phyloP scores from a whole-genome alignment of 2,113 vertebrate species.

The Nycticorax nycticorax region DNA sequence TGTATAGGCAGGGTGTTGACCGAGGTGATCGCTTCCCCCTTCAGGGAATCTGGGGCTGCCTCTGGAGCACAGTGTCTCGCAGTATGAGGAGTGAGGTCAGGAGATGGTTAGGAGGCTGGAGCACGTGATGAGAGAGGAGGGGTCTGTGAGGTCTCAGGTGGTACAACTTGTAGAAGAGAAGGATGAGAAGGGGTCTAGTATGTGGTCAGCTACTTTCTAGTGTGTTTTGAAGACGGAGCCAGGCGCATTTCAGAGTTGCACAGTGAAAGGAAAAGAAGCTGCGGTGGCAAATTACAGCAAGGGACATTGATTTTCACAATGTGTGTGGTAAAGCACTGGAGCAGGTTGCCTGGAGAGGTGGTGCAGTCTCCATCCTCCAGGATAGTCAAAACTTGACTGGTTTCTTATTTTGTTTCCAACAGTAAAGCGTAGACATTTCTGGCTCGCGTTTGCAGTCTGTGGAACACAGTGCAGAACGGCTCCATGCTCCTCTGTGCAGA shows the following conservation, averaged over 20 bases:
- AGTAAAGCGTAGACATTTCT: not conserved
- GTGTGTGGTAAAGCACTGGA: not conserved
- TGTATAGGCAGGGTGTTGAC: not conserved
- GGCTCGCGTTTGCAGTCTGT: not conserved
- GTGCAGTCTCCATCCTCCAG: not conserved
- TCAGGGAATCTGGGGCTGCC: not conserved
- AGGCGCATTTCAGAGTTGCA: not conserved
- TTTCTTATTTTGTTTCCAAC: not conserved
- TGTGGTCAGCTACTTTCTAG: not conserved
- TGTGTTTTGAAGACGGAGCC: accelerated
- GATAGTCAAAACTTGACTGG: not conserved
- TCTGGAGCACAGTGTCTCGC: accelerated
- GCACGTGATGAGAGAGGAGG: not conserved
- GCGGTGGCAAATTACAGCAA: accelerated
- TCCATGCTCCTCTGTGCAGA: not conserved
- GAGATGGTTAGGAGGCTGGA: not conserved
- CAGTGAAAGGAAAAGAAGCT: not conserved
- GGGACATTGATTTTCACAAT: not conserved
- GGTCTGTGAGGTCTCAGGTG: accelerated
- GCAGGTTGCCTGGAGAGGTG: not conserved
- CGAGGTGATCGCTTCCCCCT: not conserved
- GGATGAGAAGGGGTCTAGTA: not conserved
- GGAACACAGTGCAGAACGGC: accelerated
- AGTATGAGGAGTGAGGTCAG: accelerated
- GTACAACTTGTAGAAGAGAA: not conserved